phyloP scores from a whole-genome alignment of 1,140 invertebrate genomes.

The Argopecten irradians region DNA sequence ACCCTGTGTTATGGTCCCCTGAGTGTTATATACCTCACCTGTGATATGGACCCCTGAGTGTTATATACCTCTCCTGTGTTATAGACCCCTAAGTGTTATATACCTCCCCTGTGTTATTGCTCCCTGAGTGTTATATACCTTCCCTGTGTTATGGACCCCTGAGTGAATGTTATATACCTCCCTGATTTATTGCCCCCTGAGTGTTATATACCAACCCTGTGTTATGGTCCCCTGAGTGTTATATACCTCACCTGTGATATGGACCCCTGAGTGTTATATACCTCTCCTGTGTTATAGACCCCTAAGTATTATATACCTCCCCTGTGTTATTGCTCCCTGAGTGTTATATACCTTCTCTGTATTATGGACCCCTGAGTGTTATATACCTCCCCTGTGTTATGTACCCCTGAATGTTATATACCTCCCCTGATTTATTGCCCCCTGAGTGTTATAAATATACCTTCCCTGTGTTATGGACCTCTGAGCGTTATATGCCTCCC shows the following conservation, averaged over 20 bases:
- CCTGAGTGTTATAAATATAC: neutral
- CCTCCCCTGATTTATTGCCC: too few species aligned
- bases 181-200: neutral
- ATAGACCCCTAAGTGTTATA: neutral
- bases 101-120: neutral
- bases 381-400: neutral
- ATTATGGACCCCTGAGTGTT: neutral
- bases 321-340: neutral
- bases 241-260: neutral
- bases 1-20: neutral
- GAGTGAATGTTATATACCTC: neutral
- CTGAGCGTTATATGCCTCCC: neutral
- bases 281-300: too few species aligned
- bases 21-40: neutral
- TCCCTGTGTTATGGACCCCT: neutral
- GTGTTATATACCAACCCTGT: neutral
- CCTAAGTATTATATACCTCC: neutral
- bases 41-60: neutral
- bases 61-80: neutral
- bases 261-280: neutral
- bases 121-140: neutral
- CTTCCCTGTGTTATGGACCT: neutral
- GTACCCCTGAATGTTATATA: neutral
- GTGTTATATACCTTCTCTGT: neutral
- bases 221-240: neutral